Conservation (phyloP, 2,888 invertebrate species). For the Athalia cordata region DNA sequence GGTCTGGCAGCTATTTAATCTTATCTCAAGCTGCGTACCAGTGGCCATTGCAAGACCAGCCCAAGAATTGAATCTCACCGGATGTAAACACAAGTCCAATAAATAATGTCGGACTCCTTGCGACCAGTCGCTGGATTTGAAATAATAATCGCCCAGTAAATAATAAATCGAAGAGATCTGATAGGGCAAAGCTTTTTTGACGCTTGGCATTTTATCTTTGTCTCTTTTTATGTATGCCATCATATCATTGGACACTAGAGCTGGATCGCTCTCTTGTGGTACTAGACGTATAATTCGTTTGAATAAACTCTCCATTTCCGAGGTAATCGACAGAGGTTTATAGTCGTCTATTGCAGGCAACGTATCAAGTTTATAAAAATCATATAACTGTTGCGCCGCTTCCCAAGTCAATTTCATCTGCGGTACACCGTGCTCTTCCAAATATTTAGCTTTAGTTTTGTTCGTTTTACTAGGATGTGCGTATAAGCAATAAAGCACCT, state of each 20-base stretch:
- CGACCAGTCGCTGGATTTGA: slow-evolving; percentile 87
- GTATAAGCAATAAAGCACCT: slow-evolving; percentile 90
- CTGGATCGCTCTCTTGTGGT: slow-evolving; percentile 82
- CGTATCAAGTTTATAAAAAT: slow-evolving; percentile 86
- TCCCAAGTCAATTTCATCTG: slow-evolving; percentile 84
- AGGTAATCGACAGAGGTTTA: slow-evolving; percentile 84
- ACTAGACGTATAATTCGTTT: slow-evolving; percentile 82
- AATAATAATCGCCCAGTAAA: slow-evolving; percentile 93
- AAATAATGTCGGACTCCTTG: slow-evolving; percentile 88
- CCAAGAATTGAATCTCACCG: slow-evolving; percentile 92
- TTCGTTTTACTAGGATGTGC: slow-evolving; percentile 86
- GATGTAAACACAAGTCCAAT: slow-evolving; percentile 88
- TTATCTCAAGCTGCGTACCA: slow-evolving; percentile 85
- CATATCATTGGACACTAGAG: slow-evolving; percentile 78
- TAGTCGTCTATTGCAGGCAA: slow-evolving; percentile 89
- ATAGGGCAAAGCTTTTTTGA: slow-evolving; percentile 76
- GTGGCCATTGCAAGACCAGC: slow-evolving; percentile 91
- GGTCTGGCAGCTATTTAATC: slow-evolving; percentile 84
- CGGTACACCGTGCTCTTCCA: slow-evolving; percentile 86
- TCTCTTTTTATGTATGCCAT: slow-evolving; percentile 82
- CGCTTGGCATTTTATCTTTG: slow-evolving; percentile 75
- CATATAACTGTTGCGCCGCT: slow-evolving; percentile 84
- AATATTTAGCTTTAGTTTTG: slow-evolving; percentile 75
- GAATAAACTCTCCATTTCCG: slow-evolving; percentile 86
- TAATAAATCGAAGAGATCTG: slow-evolving; percentile 88